Conservation (phyloP, 2,113 vertebrate genomes). For the Rhinoptilus africanus region DNA sequence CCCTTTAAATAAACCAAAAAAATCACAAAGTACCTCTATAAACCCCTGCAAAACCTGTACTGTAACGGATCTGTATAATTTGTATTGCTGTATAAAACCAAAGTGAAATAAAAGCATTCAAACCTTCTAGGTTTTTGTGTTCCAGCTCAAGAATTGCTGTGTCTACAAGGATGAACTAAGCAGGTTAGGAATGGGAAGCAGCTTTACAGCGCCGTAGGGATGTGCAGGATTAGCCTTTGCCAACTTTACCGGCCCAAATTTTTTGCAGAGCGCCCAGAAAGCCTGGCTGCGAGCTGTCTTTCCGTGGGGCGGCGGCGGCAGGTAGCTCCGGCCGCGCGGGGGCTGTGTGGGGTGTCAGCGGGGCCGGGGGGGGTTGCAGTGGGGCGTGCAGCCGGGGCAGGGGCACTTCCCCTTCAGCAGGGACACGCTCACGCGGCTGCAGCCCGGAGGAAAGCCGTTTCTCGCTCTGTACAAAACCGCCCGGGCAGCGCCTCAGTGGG, state of each 20-base stretch:
- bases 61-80: conserved; percentile 40
- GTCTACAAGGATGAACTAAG: neutral
- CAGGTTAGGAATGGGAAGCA: neutral
- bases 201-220: rapidly evolving
- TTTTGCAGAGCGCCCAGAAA: neutral
- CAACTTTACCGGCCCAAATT: neutral
- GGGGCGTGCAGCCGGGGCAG: neutral
- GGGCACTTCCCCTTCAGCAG: neutral
- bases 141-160: neutral
- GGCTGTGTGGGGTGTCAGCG: neutral
- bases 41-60: conserved; percentile 37
- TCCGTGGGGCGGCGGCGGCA: conserved; percentile 47
- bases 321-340: neutral
- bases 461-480: rapidly evolving
- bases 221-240: neutral
- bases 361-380: neutral
- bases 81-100: conserved; percentile 50
- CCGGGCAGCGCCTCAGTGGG: rapidly evolving
- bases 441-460: neutral
- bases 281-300: neutral
- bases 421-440: rapidly evolving
- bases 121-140: neutral
- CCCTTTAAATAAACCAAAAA: conserved; percentile 46
- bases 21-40: conserved; percentile 45
- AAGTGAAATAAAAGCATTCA: conserved; percentile 27